Conservation (phyloP, 2,888 invertebrate genomes). For the Bugula neritina region DNA sequence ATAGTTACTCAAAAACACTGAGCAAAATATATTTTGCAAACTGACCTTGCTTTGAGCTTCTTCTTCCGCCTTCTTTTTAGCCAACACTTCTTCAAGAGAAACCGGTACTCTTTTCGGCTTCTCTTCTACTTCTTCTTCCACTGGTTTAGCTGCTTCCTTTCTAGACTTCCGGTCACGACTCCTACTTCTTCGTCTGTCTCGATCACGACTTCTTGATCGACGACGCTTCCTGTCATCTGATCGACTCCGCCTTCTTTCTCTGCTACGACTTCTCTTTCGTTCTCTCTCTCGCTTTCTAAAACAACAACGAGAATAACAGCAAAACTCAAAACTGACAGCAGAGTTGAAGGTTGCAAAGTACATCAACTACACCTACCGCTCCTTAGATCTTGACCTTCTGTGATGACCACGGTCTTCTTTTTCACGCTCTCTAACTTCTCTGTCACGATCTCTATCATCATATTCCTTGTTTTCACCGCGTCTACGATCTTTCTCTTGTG, state of each 20-base stretch:
- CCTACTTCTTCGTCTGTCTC: neutral
- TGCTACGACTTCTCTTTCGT: slow-evolving; percentile 33
- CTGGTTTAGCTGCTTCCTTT: slow-evolving; percentile 41
- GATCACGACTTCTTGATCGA: slow-evolving; percentile 20
- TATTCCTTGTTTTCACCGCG: neutral
- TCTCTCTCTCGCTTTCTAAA: slow-evolving; percentile 20
- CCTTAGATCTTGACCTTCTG: slow-evolving; percentile 3
- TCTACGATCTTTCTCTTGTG: slow-evolving; percentile 23
- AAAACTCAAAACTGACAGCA: no score
- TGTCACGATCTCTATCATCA: slow-evolving; percentile 28
- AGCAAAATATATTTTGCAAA: no score
- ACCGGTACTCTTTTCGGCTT: slow-evolving; percentile 65
- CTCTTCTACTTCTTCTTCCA: slow-evolving; percentile 31
- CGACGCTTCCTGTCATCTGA: slow-evolving; percentile 31
- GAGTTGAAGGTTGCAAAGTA: no score
- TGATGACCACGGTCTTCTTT: neutral
- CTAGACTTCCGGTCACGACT: slow-evolving; percentile 21
- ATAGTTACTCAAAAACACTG: no score
- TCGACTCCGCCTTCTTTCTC: slow-evolving; percentile 34
- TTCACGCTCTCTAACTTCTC: slow-evolving; percentile 26
- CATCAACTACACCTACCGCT: neutral
- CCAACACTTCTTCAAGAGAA: slow-evolving; percentile 87
- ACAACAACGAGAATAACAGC: no score
- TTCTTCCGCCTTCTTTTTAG: slow-evolving; percentile 93
- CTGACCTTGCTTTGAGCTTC: slow-evolving; percentile 80